phyloP scores from a whole-genome alignment of 2,888 invertebrate species.

The Dromius quadrimaculatus region DNA sequence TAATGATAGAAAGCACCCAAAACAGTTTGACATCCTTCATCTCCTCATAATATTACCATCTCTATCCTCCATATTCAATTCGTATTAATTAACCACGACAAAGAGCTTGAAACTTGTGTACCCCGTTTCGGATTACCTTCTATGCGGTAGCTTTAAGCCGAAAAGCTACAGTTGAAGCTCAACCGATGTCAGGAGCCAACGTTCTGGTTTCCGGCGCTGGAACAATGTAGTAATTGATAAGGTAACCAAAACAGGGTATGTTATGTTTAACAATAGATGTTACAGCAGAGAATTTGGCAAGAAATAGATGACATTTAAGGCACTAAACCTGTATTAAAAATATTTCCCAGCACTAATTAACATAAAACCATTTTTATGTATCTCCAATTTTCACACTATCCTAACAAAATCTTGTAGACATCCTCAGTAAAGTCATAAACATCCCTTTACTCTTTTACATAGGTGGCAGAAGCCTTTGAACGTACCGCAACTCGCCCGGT shows the following conservation, averaged over 20 bases:
- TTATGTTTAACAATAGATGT: no score
- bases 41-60: not conserved
- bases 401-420: not conserved
- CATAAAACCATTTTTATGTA: no score
- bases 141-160: slow-evolving; percentile 47
- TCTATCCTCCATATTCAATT: slow-evolving; percentile 57
- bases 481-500: not conserved
- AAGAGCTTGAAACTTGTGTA: slow-evolving; percentile 57
- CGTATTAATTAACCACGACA: slow-evolving; percentile 58
- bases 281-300: no score
- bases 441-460: not conserved
- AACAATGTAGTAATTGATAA: not conserved
- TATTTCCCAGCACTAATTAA: no score
- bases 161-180: not conserved
- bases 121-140: slow-evolving; percentile 58
- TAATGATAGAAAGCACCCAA: no score
- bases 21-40: not conserved
- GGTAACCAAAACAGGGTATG: no score
- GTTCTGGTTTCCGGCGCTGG: not conserved
- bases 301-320: no score
- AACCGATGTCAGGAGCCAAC: not conserved
- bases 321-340: no score
- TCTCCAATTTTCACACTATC: slow-evolving; percentile 9
- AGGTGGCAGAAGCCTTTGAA: not conserved
- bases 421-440: not conserved